Conservation (phyloP, 2,888 invertebrate species). For the Andrena fulva region DNA sequence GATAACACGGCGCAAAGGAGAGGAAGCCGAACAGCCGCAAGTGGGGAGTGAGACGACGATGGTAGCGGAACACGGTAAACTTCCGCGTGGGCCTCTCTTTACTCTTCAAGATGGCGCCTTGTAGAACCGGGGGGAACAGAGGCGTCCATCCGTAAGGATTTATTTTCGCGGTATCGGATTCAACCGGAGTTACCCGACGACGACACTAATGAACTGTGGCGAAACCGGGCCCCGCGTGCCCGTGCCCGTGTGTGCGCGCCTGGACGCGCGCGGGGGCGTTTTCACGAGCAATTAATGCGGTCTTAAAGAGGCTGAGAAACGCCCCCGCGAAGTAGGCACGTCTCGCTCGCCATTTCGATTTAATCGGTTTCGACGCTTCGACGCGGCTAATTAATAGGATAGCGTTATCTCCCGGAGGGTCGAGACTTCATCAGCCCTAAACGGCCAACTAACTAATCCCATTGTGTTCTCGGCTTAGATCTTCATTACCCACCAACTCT, state of each 20-base stretch:
- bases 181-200: constrained; percentile 66
- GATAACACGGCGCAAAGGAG: constrained; percentile 51
- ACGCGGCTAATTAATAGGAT: constrained; percentile 56
- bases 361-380: constrained; percentile 60
- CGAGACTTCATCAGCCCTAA: constrained; percentile 39
- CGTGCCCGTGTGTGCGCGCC: constrained; percentile 26
- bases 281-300: constrained; percentile 77
- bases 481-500: constrained; percentile 41
- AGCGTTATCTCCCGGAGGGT: constrained; percentile 37
- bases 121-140: constrained; percentile 25
- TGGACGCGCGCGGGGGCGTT: constrained; percentile 69
- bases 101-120: constrained; percentile 60
- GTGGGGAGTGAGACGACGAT: constrained; percentile 26
- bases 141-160: constrained; percentile 67
- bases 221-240: constrained; percentile 63
- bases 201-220: constrained; percentile 76
- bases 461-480: constrained; percentile 35
- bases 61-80: constrained; percentile 64
- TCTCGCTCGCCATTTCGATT: constrained; percentile 53
- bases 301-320: constrained; percentile 68
- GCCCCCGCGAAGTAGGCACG: constrained; percentile 58
- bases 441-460: constrained; percentile 50
- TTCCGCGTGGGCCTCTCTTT: constrained; percentile 77
- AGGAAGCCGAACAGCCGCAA: constrained; percentile 24
- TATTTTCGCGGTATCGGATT: constrained; percentile 70